phyloP scores from a whole-genome alignment of 2,113 vertebrate genomes.

The Hirundichthys speculiger region DNA sequence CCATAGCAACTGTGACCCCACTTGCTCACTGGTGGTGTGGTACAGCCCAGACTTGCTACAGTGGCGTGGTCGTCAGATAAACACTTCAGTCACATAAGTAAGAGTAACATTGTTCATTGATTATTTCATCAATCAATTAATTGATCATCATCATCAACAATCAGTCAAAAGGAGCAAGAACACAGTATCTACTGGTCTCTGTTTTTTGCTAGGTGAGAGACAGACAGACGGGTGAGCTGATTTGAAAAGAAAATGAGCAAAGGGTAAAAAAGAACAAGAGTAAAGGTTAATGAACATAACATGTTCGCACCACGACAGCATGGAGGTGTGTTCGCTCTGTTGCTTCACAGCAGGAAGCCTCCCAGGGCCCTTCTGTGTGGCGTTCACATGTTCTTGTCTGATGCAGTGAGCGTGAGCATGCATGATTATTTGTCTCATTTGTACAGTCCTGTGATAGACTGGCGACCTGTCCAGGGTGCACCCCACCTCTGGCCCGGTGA shows the following conservation, averaged over 20 bases:
- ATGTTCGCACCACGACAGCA: slow-evolving; percentile 12
- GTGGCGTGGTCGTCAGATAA: slow-evolving; percentile 82
- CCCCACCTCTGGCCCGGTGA: too few species aligned
- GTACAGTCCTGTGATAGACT: too few species aligned
- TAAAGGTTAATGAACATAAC: slow-evolving; percentile 54
- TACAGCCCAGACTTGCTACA: slow-evolving; percentile 83
- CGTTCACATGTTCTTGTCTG: too few species aligned
- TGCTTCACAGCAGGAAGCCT: too few species aligned
- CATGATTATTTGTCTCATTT: too few species aligned
- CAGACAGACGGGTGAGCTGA: slow-evolving; percentile 68
- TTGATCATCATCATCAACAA: slow-evolving; percentile 82
- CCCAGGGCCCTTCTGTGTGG: too few species aligned
- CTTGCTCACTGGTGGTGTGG: slow-evolving; percentile 78
- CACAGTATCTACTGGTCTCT: slow-evolving; percentile 90
- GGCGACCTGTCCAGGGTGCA: too few species aligned
- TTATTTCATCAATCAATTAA: slow-evolving; percentile 79
- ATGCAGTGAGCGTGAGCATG: too few species aligned
- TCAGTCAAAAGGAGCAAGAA: slow-evolving; percentile 86
- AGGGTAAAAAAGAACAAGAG: slow-evolving; percentile 42
- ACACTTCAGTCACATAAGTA: slow-evolving; percentile 80
- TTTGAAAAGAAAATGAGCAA: slow-evolving; percentile 39
- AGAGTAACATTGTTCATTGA: slow-evolving; percentile 78
- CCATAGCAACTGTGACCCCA: slow-evolving; percentile 76
- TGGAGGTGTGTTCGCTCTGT: too few species aligned
- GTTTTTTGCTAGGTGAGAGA: slow-evolving; percentile 87